phyloP scores from a whole-genome alignment of 2,888 invertebrate species.

The Sminthurinus aureus region DNA sequence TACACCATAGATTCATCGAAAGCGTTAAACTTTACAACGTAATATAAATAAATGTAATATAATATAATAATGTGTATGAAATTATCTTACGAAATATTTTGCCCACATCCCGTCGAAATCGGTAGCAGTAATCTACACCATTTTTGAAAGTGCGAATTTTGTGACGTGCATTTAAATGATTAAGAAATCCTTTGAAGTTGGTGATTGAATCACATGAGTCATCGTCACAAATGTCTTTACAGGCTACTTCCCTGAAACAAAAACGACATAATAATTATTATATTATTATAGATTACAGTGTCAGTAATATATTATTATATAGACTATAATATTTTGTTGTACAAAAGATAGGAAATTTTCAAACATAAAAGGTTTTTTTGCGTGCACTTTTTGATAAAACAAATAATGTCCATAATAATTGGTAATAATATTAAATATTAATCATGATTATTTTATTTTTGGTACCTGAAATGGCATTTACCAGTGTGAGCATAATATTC shows the following conservation, averaged over 20 bases:
- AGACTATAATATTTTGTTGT: too few relatives aligned
- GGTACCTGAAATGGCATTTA: conserved; percentile 33
- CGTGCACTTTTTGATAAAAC: not conserved
- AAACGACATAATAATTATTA: too few relatives aligned
- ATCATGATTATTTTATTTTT: too few relatives aligned
- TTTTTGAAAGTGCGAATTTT: conserved; percentile 25
- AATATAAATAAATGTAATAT: not conserved
- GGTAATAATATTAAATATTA: too few relatives aligned
- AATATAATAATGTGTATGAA: not conserved
- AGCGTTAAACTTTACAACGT: not conserved
- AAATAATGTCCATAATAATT: too few relatives aligned
- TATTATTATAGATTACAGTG: too few relatives aligned
- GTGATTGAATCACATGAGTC: conserved; percentile 14
- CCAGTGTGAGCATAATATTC: conserved; percentile 19
- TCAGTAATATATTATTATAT: too few relatives aligned
- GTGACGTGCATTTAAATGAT: conserved; percentile 26
- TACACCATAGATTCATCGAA: not conserved
- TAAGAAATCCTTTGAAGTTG: conserved; percentile 23
- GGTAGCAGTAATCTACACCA: conserved; percentile 32
- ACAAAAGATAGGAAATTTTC: too few relatives aligned
- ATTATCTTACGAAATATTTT: conserved; percentile 28
- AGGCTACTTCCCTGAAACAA: conserved; percentile 24
- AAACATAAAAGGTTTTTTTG: not conserved
- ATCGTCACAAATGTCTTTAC: not conserved
- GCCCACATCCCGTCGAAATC: conserved; percentile 26